Evolutionary conservation across 2,888 invertebrate genomes (phyloP).

Genomic region (Drosophila picticornis): DNA sequence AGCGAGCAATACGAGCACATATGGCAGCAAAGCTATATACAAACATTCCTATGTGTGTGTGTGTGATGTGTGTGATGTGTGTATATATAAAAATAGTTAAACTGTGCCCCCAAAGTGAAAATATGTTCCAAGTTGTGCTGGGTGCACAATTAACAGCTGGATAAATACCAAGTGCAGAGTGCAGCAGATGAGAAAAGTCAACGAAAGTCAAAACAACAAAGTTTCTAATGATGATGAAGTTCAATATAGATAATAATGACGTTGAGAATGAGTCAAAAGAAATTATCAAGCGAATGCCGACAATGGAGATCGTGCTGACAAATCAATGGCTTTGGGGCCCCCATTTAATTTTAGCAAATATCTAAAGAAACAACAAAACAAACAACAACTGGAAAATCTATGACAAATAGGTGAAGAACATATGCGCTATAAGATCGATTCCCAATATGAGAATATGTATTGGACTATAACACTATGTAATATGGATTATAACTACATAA

Average conservation of each 20-base stretch:
- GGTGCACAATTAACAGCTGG: constrained; percentile 73
- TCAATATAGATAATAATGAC: constrained; percentile 9
- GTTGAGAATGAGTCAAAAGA: constrained; percentile 27
- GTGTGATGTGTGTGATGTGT: constrained; percentile 6
- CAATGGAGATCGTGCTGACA: constrained; percentile 56
- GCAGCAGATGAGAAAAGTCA: constrained; percentile 56
- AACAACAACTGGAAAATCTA: constrained; percentile 30
- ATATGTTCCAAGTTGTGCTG: constrained; percentile 22
- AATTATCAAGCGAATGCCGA: constrained; percentile 35
- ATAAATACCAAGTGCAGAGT: constrained; percentile 55
- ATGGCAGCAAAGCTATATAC: constrained; percentile 29
- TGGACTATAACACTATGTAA: no score
- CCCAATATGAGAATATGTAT: neutral
- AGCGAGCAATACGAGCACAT: constrained; percentile 33
- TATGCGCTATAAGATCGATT: constrained; percentile 10
- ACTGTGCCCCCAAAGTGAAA: constrained; percentile 38
- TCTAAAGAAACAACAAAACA: constrained; percentile 4
- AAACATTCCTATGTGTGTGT: neutral
- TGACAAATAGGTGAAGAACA: constrained; percentile 35
- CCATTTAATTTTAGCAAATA: constrained; percentile 72
- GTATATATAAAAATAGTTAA: constrained; percentile 58
- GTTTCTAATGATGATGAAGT: constrained; percentile 21
- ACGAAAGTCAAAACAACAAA: constrained; percentile 14
- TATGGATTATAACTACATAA: neutral
- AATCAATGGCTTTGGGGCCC: constrained; percentile 62